These are phyloP conservation scores for Cynoglossus semilaevis DNA, from an alignment of 2,113 vertebrate species.

Conservation along the genomic window DNA sequence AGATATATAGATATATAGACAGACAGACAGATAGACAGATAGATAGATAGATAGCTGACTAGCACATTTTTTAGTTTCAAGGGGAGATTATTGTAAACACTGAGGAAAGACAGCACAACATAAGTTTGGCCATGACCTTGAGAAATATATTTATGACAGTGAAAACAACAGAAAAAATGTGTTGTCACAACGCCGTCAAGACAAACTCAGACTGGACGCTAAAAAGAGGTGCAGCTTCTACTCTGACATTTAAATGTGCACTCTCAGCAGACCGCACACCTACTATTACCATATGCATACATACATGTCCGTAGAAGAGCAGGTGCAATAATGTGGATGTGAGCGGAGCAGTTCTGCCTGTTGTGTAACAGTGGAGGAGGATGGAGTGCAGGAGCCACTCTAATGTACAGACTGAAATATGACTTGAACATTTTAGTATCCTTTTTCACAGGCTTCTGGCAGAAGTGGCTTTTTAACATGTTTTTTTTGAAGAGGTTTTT, in stretches of 20 bases:
- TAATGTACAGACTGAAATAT: no score
- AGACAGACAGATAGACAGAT: no score
- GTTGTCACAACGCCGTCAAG: not conserved
- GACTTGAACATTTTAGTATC: conserved; percentile 1
- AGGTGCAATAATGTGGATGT: conserved; percentile 41
- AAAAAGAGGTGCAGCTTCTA: conserved; percentile 8
- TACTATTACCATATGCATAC: conserved; percentile 17
- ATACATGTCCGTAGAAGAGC: conserved; percentile 5
- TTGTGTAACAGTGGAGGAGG: conserved; percentile 59
- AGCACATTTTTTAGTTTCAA: no score
- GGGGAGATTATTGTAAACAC: no score
- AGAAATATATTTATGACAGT: not conserved
- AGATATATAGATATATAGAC: no score
- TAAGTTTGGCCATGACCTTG: no score
- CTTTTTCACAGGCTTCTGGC: not conserved
- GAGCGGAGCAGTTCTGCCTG: conserved; percentile 29
- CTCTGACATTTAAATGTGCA: conserved; percentile 39
- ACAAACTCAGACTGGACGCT: not conserved
- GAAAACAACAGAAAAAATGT: not conserved
- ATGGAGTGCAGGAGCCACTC: conserved; percentile 18
- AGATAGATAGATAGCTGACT: no score
- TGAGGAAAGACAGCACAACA: no score
- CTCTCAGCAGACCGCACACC: conserved; percentile 31
- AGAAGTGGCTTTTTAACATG: no score
- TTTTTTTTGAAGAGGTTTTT: no score